phyloP scores from a whole-genome alignment of 2,888 invertebrate species.

The Smittia sp. region DNA sequence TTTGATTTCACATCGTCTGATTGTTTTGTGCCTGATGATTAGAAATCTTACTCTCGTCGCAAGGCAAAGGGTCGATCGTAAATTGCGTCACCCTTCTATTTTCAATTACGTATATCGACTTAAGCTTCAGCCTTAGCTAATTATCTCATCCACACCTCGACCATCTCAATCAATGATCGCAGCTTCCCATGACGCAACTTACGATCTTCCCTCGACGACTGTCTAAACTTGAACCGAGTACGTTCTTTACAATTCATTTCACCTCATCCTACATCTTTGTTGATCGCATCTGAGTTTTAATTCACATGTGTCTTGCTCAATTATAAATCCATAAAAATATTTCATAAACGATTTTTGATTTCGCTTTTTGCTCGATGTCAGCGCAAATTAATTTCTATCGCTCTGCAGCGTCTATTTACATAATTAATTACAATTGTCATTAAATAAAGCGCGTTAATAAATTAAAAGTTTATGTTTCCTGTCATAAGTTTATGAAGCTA shows the following conservation, averaged over 20 bases:
- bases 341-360: not conserved
- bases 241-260: not conserved
- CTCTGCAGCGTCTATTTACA: slow-evolving; percentile 16
- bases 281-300: too few relatives aligned
- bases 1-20: slow-evolving; percentile 13
- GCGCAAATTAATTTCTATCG: not conserved
- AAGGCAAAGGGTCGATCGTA: too few relatives aligned
- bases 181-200: too few relatives aligned
- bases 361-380: not conserved
- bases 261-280: not conserved
- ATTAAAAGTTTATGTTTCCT: slow-evolving; percentile 23
- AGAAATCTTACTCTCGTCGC: too few relatives aligned
- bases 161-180: too few relatives aligned
- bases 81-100: not conserved
- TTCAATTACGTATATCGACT: not conserved
- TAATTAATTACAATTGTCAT: slow-evolving; percentile 38
- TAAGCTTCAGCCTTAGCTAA: too few relatives aligned
- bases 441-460: slow-evolving; percentile 40
- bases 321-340: slow-evolving; percentile 3
- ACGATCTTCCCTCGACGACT: too few relatives aligned
- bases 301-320: not conserved
- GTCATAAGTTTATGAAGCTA: slow-evolving; percentile 12
- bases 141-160: too few relatives aligned
- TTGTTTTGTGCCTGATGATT: too few relatives aligned
- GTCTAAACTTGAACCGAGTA: not conserved